Base-by-base conservation (phyloP, 92 coral and sea anemone species). In the Montipora capitata region DNA sequence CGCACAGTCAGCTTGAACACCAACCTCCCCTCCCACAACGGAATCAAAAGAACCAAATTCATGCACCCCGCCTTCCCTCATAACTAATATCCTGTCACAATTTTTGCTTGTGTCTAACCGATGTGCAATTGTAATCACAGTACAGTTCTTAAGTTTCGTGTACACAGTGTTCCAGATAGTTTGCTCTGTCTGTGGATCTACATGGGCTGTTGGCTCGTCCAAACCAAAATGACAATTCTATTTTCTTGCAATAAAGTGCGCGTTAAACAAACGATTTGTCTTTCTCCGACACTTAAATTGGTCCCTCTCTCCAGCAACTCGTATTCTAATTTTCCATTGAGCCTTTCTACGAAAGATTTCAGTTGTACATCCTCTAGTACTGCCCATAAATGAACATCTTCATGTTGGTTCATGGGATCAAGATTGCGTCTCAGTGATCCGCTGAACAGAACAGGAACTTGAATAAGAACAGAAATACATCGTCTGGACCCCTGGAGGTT, bases 391-490 rank as follows among this genome's bases (percentile, higher is more conserved):
- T 11, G 59, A 54, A 54, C 11, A 54, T 67, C 72, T 7, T 67
- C 40, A 5, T 18, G n/a, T 13, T 69, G 52, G 1, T 69, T 12
- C 48, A 39, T 39, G 4, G 40, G 48, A 69, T 69, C 74, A 14
- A 69, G 74, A 69, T 69, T 69, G 5, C 45, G 11, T 39, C 74
- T 69, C 16, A 69, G 44, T 10, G 74, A 69, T 69, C 74, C 74
- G 40, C 74, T 69, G 74, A 69, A 69, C 7, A 69, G 12, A 35
- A 69, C 51, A 9, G 74, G 74, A 69, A 18, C 40, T 69, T 69
- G 74, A 40, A 51, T 40, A 2, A 69, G 45, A 35, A 69, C 51
- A 8, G 74, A 69, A 43, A 69, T 69, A 40, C 45, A 39, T 12
- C 74, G 44, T 15, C 74, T 38, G 14, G 74, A 7, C 16, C 4